These are phyloP conservation scores for Hypomecis punctinalis DNA, from an alignment of 2,888 invertebrate species.

Conservation along the genomic window DNA sequence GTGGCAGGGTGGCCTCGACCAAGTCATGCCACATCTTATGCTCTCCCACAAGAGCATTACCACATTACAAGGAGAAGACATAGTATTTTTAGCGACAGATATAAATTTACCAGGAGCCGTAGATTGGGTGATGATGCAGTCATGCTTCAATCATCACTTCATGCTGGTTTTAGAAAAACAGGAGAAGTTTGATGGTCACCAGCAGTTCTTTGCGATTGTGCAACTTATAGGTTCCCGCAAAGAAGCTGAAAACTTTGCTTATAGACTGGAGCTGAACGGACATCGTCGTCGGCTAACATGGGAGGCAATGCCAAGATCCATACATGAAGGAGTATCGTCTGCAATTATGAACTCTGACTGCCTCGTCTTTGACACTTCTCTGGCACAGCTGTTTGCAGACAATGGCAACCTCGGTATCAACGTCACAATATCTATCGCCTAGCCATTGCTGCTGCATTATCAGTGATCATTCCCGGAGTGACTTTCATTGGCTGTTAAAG, in stretches of 20 bases:
- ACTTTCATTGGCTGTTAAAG: constrained; percentile 51
- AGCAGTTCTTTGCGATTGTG: constrained; percentile 99
- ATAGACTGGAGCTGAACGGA: constrained; percentile 98
- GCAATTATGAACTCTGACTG: constrained; percentile 99
- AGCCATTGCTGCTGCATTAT: constrained; percentile 63
- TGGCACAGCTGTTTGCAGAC: constrained; percentile 99
- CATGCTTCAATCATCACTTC: constrained; percentile 99
- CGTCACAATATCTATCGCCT: constrained; percentile 98
- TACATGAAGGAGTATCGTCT: constrained; percentile 99
- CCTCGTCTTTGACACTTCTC: constrained; percentile 98
- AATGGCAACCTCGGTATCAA: constrained; percentile 99
- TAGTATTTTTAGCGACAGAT: constrained; percentile 99
- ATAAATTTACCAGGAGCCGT: constrained; percentile 99
- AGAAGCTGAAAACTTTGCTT: constrained; percentile 99
- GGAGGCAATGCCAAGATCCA: constrained; percentile 99
- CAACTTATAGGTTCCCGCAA: constrained; percentile 99
- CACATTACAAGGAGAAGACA: constrained; percentile 99
- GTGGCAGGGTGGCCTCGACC: constrained; percentile 99
- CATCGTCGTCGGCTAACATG: constrained; percentile 97
- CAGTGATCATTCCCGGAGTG: constrained; percentile 41
- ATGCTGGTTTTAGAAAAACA: constrained; percentile 99
- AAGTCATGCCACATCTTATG: constrained; percentile 99
- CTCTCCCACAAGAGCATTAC: constrained; percentile 99
- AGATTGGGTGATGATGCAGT: constrained; percentile 99
- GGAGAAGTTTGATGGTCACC: constrained; percentile 98